phyloP scores from a whole-genome alignment of 1,140 invertebrate species.

The Chelonus insularis region DNA sequence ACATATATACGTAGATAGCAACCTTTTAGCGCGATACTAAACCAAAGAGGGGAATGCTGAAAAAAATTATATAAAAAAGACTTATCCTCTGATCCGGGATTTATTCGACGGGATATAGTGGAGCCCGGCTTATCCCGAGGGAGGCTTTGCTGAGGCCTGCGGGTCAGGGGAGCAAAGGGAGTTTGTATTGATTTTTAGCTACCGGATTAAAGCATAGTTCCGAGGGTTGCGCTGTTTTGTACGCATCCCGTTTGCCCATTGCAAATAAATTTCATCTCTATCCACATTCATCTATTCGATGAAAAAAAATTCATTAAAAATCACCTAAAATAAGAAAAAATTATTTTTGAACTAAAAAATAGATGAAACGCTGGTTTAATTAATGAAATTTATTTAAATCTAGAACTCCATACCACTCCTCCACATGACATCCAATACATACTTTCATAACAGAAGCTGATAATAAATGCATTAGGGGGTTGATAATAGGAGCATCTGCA shows the following conservation, averaged over 20 bases:
- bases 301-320: neutral
- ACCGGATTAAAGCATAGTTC: conserved; percentile 58
- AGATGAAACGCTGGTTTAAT: too few species aligned
- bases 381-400: too few species aligned
- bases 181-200: conserved; percentile 60
- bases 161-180: conserved; percentile 13
- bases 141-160: conserved; percentile 49
- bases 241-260: neutral
- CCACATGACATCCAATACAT: too few species aligned
- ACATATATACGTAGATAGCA: neutral
- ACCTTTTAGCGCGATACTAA: neutral
- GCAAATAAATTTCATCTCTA: conserved; percentile 11
- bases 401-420: too few species aligned
- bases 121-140: conserved; percentile 58
- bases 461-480: too few species aligned
- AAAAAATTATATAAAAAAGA: conserved; percentile 44
- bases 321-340: too few species aligned
- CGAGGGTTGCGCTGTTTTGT: conserved; percentile 35
- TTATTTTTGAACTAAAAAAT: too few species aligned
- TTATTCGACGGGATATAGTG: conserved; percentile 59
- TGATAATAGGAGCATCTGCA: too few species aligned
- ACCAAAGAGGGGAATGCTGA: conserved; percentile 22
- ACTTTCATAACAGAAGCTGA: too few species aligned
- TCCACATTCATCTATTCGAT: neutral
- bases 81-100: conserved; percentile 61